phyloP scores from a whole-genome alignment of 2,888 invertebrate species.

The Diarsia rubi region DNA sequence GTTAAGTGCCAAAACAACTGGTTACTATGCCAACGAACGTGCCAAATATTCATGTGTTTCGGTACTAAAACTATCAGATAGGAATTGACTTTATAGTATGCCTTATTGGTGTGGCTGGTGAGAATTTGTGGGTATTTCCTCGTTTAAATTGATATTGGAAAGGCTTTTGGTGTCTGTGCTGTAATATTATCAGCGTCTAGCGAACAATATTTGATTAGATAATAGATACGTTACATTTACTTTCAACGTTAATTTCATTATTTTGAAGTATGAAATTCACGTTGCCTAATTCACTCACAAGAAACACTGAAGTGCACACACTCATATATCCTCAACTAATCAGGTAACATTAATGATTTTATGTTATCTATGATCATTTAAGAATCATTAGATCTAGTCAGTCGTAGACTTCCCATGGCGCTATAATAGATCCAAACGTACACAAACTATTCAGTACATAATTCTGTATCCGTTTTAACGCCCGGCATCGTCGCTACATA shows the following conservation, averaged over 20 bases:
- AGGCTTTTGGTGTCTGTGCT: not conserved
- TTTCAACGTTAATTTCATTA: too few relatives aligned
- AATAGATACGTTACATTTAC: too few relatives aligned
- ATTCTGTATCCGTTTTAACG: too few relatives aligned
- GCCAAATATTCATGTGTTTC: slow-evolving; percentile 77
- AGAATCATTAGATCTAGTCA: too few relatives aligned
- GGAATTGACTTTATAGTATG: slow-evolving; percentile 57
- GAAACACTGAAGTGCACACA: not conserved
- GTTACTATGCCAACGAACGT: slow-evolving; percentile 74
- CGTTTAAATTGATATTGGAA: slow-evolving; percentile 17
- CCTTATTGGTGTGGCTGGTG: slow-evolving; percentile 58
- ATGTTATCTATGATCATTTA: too few relatives aligned
- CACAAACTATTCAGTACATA: too few relatives aligned
- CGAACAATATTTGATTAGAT: not conserved
- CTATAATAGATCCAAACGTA: too few relatives aligned
- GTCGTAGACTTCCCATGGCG: too few relatives aligned
- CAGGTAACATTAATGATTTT: not conserved
- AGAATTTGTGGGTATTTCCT: slow-evolving; percentile 37
- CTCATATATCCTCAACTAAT: not conserved
- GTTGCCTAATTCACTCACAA: not conserved
- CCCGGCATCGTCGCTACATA: too few relatives aligned
- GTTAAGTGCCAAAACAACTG: slow-evolving; percentile 77
- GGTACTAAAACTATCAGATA: slow-evolving; percentile 72
- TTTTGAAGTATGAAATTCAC: too few relatives aligned
- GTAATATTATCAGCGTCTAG: not conserved